A percentile compares a stretch with the other conserved stretches of the same genome.
Evolutionary conservation across 2,797 vertebrate genomes (phyloP).

Genomic region (Capromys pilorides): DNA sequence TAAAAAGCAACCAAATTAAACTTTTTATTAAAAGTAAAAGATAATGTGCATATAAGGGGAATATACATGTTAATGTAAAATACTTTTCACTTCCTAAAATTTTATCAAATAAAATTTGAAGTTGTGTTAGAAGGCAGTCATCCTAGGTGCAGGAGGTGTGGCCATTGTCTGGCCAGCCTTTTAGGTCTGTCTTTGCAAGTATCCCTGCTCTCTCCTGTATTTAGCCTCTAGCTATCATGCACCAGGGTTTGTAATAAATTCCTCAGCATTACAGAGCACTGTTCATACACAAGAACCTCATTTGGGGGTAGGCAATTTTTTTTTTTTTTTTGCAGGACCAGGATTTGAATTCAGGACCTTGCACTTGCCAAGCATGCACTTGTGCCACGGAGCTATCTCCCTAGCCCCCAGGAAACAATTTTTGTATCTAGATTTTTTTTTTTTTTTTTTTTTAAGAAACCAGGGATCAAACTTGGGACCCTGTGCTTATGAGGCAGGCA

Average conservation of each 20-base stretch:
- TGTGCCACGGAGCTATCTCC: too few species aligned
- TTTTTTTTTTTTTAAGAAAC: too few species aligned
- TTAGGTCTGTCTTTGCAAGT: neutral
- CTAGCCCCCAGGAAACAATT: too few species aligned
- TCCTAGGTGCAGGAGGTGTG: neutral
- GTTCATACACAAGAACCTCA: neutral
- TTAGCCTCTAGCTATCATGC: neutral
- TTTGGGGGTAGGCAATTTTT: neutral
- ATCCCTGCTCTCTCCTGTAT: neutral
- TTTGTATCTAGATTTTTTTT: too few species aligned
- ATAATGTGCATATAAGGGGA: neutral
- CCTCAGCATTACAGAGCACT: neutral
- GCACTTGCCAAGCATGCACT: too few species aligned
- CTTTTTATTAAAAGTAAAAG: constrained; percentile 35
- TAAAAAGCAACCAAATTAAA: neutral
- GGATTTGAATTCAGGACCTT: too few species aligned
- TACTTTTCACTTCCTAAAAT: neutral
- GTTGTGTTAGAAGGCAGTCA: neutral
- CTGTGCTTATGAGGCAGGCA: too few species aligned
- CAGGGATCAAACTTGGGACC: too few species aligned
- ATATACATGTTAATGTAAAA: neutral
- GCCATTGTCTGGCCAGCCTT: neutral
- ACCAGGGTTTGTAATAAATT: neutral
- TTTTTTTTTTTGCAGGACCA: neutral
- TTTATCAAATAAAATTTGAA: neutral